These are phyloP conservation scores for Rotaria sp. DNA, from an alignment of 2,888 invertebrate species.

Conservation along the genomic window DNA sequence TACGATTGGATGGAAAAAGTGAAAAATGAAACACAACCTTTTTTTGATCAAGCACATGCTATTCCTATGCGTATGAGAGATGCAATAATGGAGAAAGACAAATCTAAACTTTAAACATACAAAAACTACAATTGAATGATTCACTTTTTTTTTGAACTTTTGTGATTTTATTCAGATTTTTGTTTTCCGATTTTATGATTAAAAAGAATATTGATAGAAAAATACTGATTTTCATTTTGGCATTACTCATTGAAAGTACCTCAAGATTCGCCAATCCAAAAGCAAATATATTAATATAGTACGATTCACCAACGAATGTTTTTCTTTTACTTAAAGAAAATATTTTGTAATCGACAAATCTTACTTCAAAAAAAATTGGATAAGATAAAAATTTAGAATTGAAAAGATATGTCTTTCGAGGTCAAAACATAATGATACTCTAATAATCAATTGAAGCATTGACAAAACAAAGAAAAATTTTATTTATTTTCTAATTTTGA, in stretches of 20 bases:
- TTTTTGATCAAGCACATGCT: constrained; percentile 47
- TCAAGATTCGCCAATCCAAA: too few species aligned
- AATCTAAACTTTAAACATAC: constrained; percentile 15
- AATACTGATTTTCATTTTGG: background rate
- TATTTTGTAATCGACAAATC: too few species aligned
- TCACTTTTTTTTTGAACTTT: background rate
- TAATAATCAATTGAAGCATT: background rate
- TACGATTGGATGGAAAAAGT: constrained; percentile 48
- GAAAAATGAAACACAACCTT: constrained; percentile 43
- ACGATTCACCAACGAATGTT: too few species aligned
- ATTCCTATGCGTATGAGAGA: background rate
- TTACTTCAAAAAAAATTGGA: too few species aligned
- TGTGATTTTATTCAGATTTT: background rate
- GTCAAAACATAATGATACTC: background rate
- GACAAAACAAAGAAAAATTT: background rate
- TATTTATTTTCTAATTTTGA: background rate
- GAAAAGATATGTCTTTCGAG: background rate
- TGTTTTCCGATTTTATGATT: background rate
- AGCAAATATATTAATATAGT: too few species aligned
- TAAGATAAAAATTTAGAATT: too few species aligned
- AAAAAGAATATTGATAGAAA: background rate
- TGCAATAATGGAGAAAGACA: background rate
- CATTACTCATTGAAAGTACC: too few species aligned
- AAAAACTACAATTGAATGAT: background rate
- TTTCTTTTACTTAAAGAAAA: too few species aligned